phyloP scores from a whole-genome alignment of 2,888 invertebrate species.

The Deilephila porcellus region DNA sequence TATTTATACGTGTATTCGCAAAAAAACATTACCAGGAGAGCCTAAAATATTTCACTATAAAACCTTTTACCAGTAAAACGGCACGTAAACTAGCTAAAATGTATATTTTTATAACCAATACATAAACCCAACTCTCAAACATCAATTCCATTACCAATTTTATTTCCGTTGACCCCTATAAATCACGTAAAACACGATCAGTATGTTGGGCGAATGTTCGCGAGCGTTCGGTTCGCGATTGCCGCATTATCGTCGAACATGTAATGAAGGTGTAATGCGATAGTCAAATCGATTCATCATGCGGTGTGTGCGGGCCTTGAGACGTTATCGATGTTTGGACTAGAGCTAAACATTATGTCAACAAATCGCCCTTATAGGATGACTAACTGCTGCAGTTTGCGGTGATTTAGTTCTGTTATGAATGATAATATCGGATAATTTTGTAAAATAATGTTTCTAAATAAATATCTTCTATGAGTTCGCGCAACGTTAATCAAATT shows the following conservation, averaged over 20 bases:
- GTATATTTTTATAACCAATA: slow-evolving; percentile 16
- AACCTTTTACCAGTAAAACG: neutral
- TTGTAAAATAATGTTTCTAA: too few species aligned
- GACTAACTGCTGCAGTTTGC: neutral
- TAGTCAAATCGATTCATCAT: slow-evolving; percentile 61
- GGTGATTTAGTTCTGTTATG: neutral
- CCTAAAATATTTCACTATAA: neutral
- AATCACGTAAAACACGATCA: neutral
- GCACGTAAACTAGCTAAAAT: neutral
- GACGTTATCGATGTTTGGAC: slow-evolving; percentile 50
- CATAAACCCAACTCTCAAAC: slow-evolving; percentile 10
- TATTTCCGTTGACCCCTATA: neutral
- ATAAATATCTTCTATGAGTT: too few species aligned
- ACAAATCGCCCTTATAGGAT: slow-evolving; percentile 35
- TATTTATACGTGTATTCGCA: neutral
- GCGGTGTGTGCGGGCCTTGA: slow-evolving; percentile 56
- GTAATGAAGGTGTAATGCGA: slow-evolving; percentile 40
- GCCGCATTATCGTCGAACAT: neutral
- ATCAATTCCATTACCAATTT: slow-evolving; percentile 27
- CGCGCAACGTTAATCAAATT: too few species aligned
- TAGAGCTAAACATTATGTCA: slow-evolving; percentile 45
- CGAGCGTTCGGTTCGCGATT: neutral
- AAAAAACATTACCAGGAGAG: neutral
- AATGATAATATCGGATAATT: too few species aligned
- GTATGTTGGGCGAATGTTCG: neutral